Base-by-base conservation (phyloP, 2,888 invertebrate species). In the Plebejus melissa region DNA sequence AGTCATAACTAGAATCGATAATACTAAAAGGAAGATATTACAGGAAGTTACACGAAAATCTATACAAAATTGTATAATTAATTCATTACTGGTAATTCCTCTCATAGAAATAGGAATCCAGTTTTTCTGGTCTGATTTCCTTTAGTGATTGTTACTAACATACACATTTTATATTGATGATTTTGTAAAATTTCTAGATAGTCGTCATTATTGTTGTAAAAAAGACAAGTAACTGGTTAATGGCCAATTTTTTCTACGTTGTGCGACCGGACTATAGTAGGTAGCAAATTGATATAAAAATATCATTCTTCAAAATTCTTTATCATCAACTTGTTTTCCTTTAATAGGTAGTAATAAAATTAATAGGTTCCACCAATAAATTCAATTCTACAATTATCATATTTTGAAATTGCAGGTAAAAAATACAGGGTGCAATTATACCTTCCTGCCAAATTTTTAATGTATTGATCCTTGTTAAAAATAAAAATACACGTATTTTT, bases 101-200 rank as follows among this genome's bases (percentile, higher is more conserved):
- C 28, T 60, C 60, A 11, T 60, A 1, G 60, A 50, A 50, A 50
- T 50, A 50, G 50, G 50, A 60, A 28, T 60, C 60, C n/a, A 60
- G 60, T 60, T 22, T 60, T 60, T 22, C 60, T 60, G 60, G 60
- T 60, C 60, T 60, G 9, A 11, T 60, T 60, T 60, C 60, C 60
- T 60, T 60, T 60, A 60, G 7, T 60, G 9, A 9, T 60, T 60
- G 28, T 60, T 60, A 28, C 7, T 22, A 60, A 60, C 60, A 28
- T 11, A 28, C 60, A 28, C 9, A 28, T 28, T 28, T 60, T 9
- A 28, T 28, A 9, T 22, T 60, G 22, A 57, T 57, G n/a, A 13
- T 22, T 50, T 50, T 50, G 11, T 13, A 50, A 50, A 50, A 50
- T 50, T 13, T 50, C 13, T 50, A 13, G 50, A 50, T 50, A 50